phyloP scores from a whole-genome alignment of 2,797 vertebrate genomes.

The Lates japonicus region DNA sequence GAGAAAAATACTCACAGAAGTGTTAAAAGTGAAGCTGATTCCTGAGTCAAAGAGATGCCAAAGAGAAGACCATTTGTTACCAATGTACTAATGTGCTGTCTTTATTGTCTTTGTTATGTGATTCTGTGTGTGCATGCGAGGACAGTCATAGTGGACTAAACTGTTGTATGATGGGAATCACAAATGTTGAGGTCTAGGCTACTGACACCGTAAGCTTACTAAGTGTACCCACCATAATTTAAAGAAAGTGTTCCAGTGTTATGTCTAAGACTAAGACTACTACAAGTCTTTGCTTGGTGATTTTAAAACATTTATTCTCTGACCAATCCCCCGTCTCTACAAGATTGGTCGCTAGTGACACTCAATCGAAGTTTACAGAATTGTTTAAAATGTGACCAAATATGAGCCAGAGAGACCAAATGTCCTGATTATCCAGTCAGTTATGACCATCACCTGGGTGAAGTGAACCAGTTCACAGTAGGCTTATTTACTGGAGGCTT shows the following conservation, averaged over 20 bases:
- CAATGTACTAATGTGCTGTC: no score
- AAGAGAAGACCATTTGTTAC: slow-evolving; percentile 1
- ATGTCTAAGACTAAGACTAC: no score
- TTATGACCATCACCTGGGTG: not conserved
- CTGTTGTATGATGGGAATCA: not conserved
- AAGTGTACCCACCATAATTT: not conserved
- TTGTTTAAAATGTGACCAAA: not conserved
- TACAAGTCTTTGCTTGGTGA: not conserved
- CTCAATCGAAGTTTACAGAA: slow-evolving; percentile 5
- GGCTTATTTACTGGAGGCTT: not conserved
- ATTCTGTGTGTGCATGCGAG: not conserved
- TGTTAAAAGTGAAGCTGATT: not conserved
- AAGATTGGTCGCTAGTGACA: not conserved
- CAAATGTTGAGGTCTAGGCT: no score
- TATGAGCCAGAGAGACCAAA: not conserved
- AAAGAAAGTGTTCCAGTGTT: no score
- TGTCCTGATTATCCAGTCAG: not conserved
- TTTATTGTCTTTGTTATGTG: slow-evolving; percentile 3
- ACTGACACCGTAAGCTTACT: not conserved
- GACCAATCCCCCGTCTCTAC: not conserved
- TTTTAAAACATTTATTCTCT: not conserved
- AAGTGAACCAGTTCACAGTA: not conserved
- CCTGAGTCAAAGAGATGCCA: not conserved
- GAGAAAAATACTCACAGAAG: not conserved
- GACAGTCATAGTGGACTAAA: not conserved